Base-by-base conservation (phyloP, 1,140 invertebrate genomes). In the Macrotrachela quadricornifera region DNA sequence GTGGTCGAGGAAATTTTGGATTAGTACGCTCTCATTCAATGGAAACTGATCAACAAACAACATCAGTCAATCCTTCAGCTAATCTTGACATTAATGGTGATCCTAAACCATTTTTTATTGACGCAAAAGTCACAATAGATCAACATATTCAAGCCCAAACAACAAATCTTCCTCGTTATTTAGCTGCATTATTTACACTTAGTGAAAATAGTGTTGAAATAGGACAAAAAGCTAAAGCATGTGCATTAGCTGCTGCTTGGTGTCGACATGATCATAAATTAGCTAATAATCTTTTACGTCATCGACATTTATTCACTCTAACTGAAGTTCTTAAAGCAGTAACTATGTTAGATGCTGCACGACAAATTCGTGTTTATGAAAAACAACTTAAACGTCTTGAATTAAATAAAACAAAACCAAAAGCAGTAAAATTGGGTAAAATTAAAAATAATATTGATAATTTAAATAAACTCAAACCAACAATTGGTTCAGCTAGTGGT, bases 391-490 rank as follows among this genome's bases (percentile, higher is more conserved):
- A 63, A 44, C 54, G 57, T 40, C 51, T 68, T 10, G 58, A 64
- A 47, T 51, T 63, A 42, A 61, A 60, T 10, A 21, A 40, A 17
- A 56, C 54, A 15, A 66, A 65, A 47, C 61, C 63, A 2, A 62
- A 57, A n/a, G 52, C 60, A 4, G 56, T 56, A 21, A 67, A 61
- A 14, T 44, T 69, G 15, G 61, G 61, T 14, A 63, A 63, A 48
- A 37, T 66, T 16, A 69, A 66, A 52, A 62, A 60, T 41, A 60
- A 64, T 37, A 65, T 66, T 46, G 59, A 69, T 42, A 67, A 69
- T 55, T 51, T 65, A 17, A 63, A 61, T 30, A 58, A 50, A 14
- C 57, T 61, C 1, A 64, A 63, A 55, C 62, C 63, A 40, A 58
- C 57, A 50, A 44, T 51, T 40, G 51, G 51, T 30, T 47, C 45